phyloP scores from a whole-genome alignment of 2,888 invertebrate species.

The Pheosia tremula region DNA sequence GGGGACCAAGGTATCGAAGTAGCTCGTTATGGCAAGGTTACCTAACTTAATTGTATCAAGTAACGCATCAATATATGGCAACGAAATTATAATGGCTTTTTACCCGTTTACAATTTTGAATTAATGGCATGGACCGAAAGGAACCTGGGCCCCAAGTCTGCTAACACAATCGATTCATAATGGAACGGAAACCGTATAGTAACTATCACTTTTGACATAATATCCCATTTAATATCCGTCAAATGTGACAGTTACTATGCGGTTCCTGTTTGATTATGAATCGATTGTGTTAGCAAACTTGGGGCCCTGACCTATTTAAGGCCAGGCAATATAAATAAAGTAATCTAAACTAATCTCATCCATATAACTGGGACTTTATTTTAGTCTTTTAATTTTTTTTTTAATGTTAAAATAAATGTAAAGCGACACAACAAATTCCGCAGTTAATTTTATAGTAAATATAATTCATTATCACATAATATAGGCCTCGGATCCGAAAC shows the following conservation, averaged over 20 bases:
- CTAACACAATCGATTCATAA: too few relatives aligned
- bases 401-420: neutral
- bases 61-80: conserved; percentile 34
- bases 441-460: neutral
- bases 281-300: too few relatives aligned
- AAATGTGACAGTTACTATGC: too few relatives aligned
- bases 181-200: too few relatives aligned
- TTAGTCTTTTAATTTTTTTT: neutral
- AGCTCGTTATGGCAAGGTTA: conserved; percentile 40
- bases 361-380: neutral
- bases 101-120: neutral
- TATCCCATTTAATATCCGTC: too few relatives aligned
- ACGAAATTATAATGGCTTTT: conserved; percentile 23
- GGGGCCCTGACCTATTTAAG: neutral
- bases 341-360: neutral
- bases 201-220: too few relatives aligned
- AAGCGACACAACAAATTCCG: neutral
- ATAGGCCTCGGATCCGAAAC: neutral
- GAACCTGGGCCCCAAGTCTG: too few relatives aligned
- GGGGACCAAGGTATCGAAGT: conserved; percentile 46
- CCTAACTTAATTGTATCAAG: conserved; percentile 27
- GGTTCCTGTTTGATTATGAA: too few relatives aligned
- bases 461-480: neutral
- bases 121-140: too few relatives aligned
- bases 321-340: neutral